A percentile compares a stretch with the other conserved stretches of the same genome.
These are phyloP conservation scores for Podarcis siculus DNA, from an alignment of 2,797 vertebrate genomes.

Conservation along the genomic window DNA sequence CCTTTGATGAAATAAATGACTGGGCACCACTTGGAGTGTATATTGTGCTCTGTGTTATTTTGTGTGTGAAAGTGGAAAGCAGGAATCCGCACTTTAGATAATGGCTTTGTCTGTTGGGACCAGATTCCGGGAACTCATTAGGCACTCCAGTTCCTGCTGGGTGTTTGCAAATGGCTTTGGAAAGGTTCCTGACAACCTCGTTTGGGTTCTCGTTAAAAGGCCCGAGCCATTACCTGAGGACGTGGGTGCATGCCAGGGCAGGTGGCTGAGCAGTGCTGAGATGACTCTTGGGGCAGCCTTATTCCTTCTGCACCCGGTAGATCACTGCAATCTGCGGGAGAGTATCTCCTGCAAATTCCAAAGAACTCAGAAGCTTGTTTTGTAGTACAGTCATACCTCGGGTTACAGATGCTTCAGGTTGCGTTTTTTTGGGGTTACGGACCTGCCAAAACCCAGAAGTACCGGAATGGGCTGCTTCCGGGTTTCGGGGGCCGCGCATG, in stretches of 20 bases:
- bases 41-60: neutral
- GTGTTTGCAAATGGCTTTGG: neutral
- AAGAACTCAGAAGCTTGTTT: no score
- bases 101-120: neutral
- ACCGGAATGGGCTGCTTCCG: no score
- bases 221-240: neutral
- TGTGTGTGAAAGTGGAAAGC: conserved; percentile 4
- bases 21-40: conserved; percentile 10
- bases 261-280: neutral
- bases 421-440: no score
- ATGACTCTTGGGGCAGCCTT: no score
- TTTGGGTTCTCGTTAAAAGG: neutral
- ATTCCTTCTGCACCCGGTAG: no score
- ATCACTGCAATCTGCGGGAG: no score
- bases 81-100: neutral
- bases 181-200: neutral
- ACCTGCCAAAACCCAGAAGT: no score
- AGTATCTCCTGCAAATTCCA: no score
- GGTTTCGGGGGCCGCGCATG: no score
- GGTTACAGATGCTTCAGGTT: no score
- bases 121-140: neutral
- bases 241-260: neutral
- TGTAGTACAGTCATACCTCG: no score
- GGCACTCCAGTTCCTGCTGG: neutral
- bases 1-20: fast-evolving